Evolutionary conservation across 2,797 vertebrate species (phyloP).

Genomic region (Netta rufina): DNA sequence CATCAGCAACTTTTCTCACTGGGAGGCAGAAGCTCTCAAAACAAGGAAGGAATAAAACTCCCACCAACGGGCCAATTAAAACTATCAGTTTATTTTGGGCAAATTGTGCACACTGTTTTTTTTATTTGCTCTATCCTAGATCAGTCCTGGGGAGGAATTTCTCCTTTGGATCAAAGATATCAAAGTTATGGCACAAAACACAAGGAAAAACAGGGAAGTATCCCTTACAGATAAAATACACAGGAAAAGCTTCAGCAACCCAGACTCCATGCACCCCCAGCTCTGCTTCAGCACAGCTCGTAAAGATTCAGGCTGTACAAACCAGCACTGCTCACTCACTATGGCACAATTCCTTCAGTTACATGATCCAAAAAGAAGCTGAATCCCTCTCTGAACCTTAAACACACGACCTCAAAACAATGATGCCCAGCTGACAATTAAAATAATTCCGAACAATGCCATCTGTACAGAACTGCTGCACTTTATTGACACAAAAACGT

Average conservation of each 20-base stretch:
- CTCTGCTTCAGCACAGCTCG: constrained; percentile 48
- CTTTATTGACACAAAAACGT: constrained; percentile 54
- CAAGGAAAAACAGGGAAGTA: constrained; percentile 50
- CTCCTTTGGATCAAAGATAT: constrained; percentile 44
- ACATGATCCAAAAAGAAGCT: not conserved
- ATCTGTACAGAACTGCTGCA: constrained; percentile 18
- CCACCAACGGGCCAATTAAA: not conserved
- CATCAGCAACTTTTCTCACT: not conserved
- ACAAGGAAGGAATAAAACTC: not conserved
- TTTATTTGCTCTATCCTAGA: not conserved
- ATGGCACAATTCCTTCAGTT: constrained; percentile 34
- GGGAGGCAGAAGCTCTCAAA: not conserved
- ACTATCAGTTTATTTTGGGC: not conserved
- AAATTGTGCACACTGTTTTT: not conserved
- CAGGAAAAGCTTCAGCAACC: not conserved
- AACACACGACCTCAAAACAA: not conserved
- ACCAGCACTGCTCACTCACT: constrained; percentile 21
- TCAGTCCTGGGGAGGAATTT: constrained; percentile 1
- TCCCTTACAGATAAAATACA: constrained; percentile 58
- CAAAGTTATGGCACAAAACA: constrained; percentile 55
- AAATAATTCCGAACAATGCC: constrained; percentile 45
- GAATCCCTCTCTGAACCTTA: not conserved
- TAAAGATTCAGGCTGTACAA: constrained; percentile 42
- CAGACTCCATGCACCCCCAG: constrained; percentile 45
- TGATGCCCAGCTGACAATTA: not conserved